phyloP scores from a whole-genome alignment of 2,888 invertebrate species.

The Chrysolina oricalcia region DNA sequence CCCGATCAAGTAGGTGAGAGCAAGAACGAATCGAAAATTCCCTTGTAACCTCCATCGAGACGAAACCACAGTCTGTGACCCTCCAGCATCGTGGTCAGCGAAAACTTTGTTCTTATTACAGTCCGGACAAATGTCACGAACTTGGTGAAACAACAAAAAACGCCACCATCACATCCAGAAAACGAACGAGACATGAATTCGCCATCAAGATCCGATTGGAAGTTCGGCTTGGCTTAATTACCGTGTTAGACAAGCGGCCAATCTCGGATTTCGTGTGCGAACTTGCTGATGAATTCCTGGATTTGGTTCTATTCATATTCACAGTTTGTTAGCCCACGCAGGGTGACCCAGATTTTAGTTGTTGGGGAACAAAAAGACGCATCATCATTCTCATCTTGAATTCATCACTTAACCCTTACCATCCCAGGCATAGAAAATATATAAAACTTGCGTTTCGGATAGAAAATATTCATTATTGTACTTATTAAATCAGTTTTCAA shows the following conservation, averaged over 20 bases:
- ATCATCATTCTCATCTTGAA: too few species aligned
- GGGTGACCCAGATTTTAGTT: too few species aligned
- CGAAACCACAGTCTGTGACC: conserved; percentile 4
- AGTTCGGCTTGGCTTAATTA: background rate
- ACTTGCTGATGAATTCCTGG: background rate
- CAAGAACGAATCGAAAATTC: background rate
- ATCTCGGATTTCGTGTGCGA: background rate
- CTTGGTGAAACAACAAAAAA: conserved; percentile 6
- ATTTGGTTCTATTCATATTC: too few species aligned
- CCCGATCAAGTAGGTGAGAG: background rate
- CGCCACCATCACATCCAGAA: background rate
- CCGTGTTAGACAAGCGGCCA: background rate
- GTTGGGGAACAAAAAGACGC: too few species aligned
- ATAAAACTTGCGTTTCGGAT: too few species aligned
- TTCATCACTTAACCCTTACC: too few species aligned
- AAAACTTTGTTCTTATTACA: background rate
- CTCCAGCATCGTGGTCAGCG: background rate
- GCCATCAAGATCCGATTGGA: background rate
- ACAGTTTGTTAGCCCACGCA: too few species aligned
- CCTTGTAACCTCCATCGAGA: background rate
- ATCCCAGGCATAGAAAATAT: too few species aligned
- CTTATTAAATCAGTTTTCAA: too few species aligned
- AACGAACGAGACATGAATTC: conserved; percentile 5
- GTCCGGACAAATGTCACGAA: conserved; percentile 5
- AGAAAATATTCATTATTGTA: too few species aligned